Base-by-base conservation (phyloP, 1,140 invertebrate species). In the Macrocentrus cingulum region DNA sequence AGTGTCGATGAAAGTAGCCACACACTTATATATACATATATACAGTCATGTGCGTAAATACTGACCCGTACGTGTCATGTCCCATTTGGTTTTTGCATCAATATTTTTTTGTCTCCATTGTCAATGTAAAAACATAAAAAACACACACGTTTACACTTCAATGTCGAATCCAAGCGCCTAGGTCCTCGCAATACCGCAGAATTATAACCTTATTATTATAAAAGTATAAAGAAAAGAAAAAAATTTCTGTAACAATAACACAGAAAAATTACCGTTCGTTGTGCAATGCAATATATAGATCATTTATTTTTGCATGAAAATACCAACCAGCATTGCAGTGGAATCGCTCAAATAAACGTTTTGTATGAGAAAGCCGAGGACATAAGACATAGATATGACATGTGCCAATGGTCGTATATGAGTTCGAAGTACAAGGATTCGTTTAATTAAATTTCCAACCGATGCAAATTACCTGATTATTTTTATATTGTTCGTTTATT, bases 391-490 rank as follows among this genome's bases (percentile, higher is more conserved):
- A 15, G 13, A 22, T 25, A 32, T 49, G 46, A 41, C 20, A 46
- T 48, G 22, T 48, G 45, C 16, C 45, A 42, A 57, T 50, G 37
- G 66, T 57, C 57, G 62, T 62, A 59, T 51, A 60, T 61, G 60
- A 68, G 72, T 70, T 72, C 70, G 71, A 67, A 75, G 71, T 75
- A 71, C 72, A 75, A 73, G 69, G 69, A 70, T 70, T 50, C 66
- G 59, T 61, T 72, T 70, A 72, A 74, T 72, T 70, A 69, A 58
- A 50, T 62, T 49, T 63, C 19, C 50, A 51, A 56, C 39, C 13
- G 36, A 22, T 29, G 25, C 25, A 29, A 29, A 29, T 29, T 29
- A 29, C 9, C n/a, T n/a, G n/a, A n/a, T n/a, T n/a, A n/a, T n/a
- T n/a, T n/a, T n/a, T n/a, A n/a, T n/a, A n/a, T n/a, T n/a, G n/a